Base-by-base conservation (phyloP, 2,888 invertebrate species). In the Leptarthrus brevirostris region DNA sequence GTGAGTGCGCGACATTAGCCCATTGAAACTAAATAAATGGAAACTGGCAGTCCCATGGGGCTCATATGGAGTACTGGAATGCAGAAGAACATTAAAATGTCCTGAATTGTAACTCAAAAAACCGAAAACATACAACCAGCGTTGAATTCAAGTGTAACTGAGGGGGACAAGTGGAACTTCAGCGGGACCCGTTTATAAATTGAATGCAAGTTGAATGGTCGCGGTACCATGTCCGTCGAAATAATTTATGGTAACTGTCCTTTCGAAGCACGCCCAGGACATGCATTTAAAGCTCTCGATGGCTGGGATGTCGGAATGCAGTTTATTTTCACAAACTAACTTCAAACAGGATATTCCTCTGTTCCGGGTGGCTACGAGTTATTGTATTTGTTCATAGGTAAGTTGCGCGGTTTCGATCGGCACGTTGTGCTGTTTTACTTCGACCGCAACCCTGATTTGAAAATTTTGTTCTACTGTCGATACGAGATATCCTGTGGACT, bases 401-500 rank as follows among this genome's bases (percentile, higher is more conserved):
- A 73, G 58, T 72, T 72, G 61, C 58, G 73, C 70, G 75, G 73
- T 61, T 73, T 52, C 30, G 14, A 58, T 73, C 58, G 61, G 73
- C 75, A 75, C 75, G 75, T 75, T 69, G 52, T 53, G 61, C 69
- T 69, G 69, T 73, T 70, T 64, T 54, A 61, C 24, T 36, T 70
- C 36, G 56, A 73, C 75, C 75, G 49, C 75, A 75, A 75, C 69
- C 66, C 61, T 73, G 73, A 75, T 75, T 75, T 73, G 75, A 69
- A 72, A 69, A 69, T 69, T 69, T 49, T 18, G 52, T 24, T 26
- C 16, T 10, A 40, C n/a, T 69, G 72, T 72, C 58, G 66, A 72
- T 69, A 30, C 16, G 30, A 52, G 30, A 69, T 66, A 66, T 18
- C 26, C 8, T 47, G 44, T 64, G 64, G 70, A 53, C 26, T 53